phyloP scores from a whole-genome alignment of 2,888 invertebrate genomes.

The Synergus japonicus region DNA sequence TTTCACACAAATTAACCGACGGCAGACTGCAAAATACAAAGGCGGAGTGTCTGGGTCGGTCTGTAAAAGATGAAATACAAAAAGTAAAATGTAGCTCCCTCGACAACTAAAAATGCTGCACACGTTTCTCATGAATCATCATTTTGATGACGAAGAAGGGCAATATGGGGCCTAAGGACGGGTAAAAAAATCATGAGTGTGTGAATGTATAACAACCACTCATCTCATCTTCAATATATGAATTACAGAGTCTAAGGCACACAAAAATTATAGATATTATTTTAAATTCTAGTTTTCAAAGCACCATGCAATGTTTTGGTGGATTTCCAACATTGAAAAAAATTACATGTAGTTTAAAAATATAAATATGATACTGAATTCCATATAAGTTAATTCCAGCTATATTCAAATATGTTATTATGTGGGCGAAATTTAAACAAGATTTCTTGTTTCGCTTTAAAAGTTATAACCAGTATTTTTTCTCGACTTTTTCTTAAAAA shows the following conservation, averaged over 20 bases:
- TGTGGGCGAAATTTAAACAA: too few species aligned
- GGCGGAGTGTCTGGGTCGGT: constrained; percentile 1
- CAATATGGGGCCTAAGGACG: not conserved
- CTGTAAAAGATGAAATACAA: constrained; percentile 8
- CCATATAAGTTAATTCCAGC: too few species aligned
- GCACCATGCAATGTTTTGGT: too few species aligned
- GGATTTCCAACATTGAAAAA: too few species aligned
- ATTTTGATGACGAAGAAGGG: not conserved
- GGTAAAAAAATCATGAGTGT: not conserved
- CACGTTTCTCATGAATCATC: constrained; percentile 29
- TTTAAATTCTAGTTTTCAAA: not conserved
- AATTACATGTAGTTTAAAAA: too few species aligned
- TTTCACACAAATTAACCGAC: not conserved
- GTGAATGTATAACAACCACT: not conserved
- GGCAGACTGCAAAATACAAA: constrained; percentile 7
- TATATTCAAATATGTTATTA: too few species aligned
- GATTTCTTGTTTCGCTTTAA: too few species aligned
- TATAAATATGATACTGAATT: too few species aligned
- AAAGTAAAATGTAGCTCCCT: not conserved
- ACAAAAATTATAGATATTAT: not conserved
- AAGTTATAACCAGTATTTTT: too few species aligned
- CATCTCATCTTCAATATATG: not conserved
- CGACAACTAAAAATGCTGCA: constrained; percentile 15
- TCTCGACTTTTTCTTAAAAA: too few species aligned
- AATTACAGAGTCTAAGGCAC: not conserved